Conservation (phyloP, 2,888 invertebrate species). For the Harpagoxenus sublaevis region DNA sequence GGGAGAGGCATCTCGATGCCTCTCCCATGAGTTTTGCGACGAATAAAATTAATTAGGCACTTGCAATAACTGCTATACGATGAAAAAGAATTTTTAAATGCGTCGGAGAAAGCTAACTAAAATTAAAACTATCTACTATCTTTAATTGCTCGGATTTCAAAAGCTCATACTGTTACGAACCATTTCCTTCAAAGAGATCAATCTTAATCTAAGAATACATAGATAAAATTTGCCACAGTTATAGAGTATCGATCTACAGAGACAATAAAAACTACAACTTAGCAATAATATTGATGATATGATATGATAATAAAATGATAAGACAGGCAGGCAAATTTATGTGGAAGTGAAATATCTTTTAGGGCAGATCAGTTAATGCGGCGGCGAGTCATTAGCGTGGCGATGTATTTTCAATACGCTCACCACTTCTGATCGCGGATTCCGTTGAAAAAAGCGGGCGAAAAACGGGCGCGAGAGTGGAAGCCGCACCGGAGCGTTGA, state of each 20-base stretch:
- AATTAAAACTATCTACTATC: neutral
- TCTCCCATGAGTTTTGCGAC: neutral
- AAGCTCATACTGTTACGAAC: neutral
- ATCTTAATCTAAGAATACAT: neutral
- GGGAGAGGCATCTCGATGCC: neutral
- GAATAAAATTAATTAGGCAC: slow-evolving; percentile 30
- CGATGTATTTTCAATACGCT: slow-evolving; percentile 61
- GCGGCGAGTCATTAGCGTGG: slow-evolving; percentile 57
- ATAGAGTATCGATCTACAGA: neutral
- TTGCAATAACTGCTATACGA: neutral
- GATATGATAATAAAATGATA: no score
- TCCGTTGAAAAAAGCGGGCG: slow-evolving; percentile 17
- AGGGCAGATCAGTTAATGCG: slow-evolving; percentile 1
- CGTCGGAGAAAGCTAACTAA: neutral
- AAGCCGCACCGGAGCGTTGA: slow-evolving; percentile 21
- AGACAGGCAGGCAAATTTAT: neutral
- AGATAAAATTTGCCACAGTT: neutral
- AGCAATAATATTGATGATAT: neutral
- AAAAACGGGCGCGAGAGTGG: slow-evolving; percentile 37
- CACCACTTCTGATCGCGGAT: slow-evolving; percentile 35
- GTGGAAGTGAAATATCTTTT: neutral
- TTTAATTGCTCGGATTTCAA: neutral
- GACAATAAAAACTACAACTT: neutral
- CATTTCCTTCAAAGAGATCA: neutral
- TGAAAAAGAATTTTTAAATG: neutral